A percentile compares a stretch with the other conserved stretches of the same genome.
Conservation (phyloP, 2,888 invertebrate species). For the Xanthia togata region DNA sequence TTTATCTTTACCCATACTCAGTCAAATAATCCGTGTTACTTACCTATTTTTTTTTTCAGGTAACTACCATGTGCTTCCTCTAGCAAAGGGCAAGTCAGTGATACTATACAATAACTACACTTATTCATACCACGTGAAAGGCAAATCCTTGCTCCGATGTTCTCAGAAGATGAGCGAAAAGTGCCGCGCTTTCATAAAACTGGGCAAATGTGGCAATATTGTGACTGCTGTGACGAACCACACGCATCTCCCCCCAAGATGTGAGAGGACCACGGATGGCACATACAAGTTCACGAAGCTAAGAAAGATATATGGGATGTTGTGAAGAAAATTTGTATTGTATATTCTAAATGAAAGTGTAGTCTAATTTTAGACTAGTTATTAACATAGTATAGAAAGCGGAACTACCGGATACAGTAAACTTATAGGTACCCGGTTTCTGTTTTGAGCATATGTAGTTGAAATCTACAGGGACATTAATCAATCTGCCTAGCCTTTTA, state of each 20-base stretch:
- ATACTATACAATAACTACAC: conserved; percentile 48
- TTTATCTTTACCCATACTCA: too few relatives aligned
- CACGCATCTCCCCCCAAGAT: conserved; percentile 46
- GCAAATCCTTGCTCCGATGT: conserved; percentile 44
- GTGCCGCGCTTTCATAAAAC: conserved; percentile 60
- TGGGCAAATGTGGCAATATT: conserved; percentile 54
- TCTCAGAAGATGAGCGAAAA: conserved; percentile 48
- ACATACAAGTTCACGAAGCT: conserved; percentile 40
- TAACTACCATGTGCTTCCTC: conserved; percentile 36
- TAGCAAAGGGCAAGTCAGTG: conserved; percentile 45
- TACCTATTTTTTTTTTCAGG: conserved; percentile 17
- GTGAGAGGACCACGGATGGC: conserved; percentile 35
- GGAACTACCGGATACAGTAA: too few relatives aligned
- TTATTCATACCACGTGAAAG: conserved; percentile 46
- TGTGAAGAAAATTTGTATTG: conserved; percentile 9
- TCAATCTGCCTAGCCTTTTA: background rate
- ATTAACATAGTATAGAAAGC: background rate
- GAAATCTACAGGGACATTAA: background rate
- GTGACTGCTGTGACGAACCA: conserved; percentile 40
- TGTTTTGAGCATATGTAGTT: background rate
- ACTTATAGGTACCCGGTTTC: background rate
- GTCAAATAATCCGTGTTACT: background rate
- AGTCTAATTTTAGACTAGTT: background rate
- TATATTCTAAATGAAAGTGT: background rate
- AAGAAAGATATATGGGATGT: conserved; percentile 25